A percentile compares a stretch with the other conserved stretches of the same genome.
Evolutionary conservation across 1,140 invertebrate genomes (phyloP).

Genomic region (Cataglyphis hispanica): DNA sequence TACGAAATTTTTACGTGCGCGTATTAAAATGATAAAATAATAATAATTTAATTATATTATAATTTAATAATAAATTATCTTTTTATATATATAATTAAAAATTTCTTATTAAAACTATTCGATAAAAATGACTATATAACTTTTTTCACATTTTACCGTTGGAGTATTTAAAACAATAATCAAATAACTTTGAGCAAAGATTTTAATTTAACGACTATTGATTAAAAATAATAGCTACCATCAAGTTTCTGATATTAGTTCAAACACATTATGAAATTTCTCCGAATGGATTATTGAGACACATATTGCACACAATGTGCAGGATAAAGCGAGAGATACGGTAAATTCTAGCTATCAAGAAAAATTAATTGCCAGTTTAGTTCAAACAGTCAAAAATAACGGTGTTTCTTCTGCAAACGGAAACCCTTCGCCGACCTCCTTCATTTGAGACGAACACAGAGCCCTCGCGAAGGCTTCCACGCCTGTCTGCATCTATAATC

Average conservation of each 20-base stretch:
- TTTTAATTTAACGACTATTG: constrained; percentile 1
- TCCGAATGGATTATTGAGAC: background rate
- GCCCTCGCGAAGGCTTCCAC: constrained; percentile 80
- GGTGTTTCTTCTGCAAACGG: background rate
- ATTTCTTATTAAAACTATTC: background rate
- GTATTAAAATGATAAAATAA: background rate
- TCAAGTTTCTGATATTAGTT: background rate
- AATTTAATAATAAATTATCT: background rate
- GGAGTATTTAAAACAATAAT: background rate
- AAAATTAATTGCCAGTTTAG: background rate
- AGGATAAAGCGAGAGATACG: background rate
- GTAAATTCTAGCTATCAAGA: background rate
- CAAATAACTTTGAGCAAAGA: background rate
- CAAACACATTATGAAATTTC: background rate
- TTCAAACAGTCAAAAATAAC: constrained; percentile 8
- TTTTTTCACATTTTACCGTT: background rate
- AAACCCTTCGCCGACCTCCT: background rate
- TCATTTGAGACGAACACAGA: constrained; percentile 77
- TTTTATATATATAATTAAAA: constrained; percentile 5
- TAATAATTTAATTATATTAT: background rate
- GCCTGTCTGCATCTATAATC: constrained; percentile 84
- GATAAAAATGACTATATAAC: no score
- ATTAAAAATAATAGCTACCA: background rate
- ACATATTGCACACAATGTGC: background rate
- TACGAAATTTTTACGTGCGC: background rate